phyloP scores from a whole-genome alignment of 2,113 vertebrate genomes.

The Turdus rufiventris region DNA sequence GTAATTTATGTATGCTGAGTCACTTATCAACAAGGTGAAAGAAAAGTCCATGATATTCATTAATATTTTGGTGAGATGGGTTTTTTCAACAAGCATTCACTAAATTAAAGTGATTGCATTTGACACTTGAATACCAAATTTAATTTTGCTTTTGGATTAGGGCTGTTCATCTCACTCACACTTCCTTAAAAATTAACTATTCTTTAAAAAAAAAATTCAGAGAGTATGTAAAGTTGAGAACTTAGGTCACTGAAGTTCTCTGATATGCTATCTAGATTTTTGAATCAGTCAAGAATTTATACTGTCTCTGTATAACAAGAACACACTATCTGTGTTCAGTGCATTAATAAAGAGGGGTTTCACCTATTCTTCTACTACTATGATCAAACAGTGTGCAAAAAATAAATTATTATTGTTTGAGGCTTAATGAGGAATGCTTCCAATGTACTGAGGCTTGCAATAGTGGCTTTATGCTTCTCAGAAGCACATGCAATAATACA shows the following conservation, averaged over 20 bases:
- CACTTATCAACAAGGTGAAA: not conserved
- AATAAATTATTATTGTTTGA: not conserved
- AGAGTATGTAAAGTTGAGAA: not conserved
- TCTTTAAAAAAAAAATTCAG: not conserved
- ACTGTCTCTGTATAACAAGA: not conserved
- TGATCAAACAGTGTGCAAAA: not conserved
- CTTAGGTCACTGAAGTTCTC: not conserved
- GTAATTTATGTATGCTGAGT: not conserved
- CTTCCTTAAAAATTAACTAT: not conserved
- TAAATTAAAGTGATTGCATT: not conserved
- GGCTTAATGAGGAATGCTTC: not conserved
- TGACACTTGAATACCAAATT: conserved; percentile 1
- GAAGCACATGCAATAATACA: not conserved
- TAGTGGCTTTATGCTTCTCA: not conserved
- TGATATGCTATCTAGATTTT: not conserved
- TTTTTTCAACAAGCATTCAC: not conserved
- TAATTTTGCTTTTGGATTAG: conserved; percentile 17
- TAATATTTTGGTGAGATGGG: not conserved
- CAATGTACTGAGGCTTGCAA: not conserved
- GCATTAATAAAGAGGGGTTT: not conserved
- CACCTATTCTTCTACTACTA: not conserved
- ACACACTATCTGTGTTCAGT: not conserved
- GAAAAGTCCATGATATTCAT: not conserved
- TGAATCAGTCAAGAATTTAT: not conserved
- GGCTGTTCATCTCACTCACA: not conserved